phyloP scores from a whole-genome alignment of 2,113 vertebrate species.

The Hassar affinis region DNA sequence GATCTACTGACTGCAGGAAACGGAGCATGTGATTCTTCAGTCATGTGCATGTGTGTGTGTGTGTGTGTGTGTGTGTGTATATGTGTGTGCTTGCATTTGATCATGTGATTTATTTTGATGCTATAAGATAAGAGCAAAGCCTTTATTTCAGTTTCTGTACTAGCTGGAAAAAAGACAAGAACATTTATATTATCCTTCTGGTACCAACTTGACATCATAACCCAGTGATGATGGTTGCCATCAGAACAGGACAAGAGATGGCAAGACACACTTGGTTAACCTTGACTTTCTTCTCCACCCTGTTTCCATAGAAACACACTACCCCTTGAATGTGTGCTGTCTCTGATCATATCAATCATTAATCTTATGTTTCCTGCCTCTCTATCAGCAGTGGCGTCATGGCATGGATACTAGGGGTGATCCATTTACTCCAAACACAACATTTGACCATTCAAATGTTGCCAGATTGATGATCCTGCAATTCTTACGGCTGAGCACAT shows the following conservation, averaged over 20 bases:
- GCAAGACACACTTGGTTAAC: slow-evolving; percentile 25
- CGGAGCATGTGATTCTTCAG: slow-evolving; percentile 76
- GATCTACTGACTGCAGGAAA: slow-evolving; percentile 66
- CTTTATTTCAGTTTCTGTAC: slow-evolving; percentile 57
- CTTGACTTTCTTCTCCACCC: slow-evolving; percentile 6
- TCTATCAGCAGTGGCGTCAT: slow-evolving; percentile 25
- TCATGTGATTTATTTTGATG: slow-evolving; percentile 64
- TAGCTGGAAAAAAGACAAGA: slow-evolving; percentile 29
- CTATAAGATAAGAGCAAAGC: slow-evolving; percentile 53
- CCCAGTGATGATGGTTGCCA: slow-evolving; percentile 51
- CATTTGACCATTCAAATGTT: not conserved
- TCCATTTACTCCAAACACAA: slow-evolving; percentile 6
- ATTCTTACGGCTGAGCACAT: not conserved
- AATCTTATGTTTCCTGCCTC: slow-evolving; percentile 31
- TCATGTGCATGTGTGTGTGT: slow-evolving; percentile 56
- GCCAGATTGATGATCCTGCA: not conserved
- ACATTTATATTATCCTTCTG: slow-evolving; percentile 53
- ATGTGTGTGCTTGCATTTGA: slow-evolving; percentile 18
- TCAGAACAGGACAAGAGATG: slow-evolving; percentile 19
- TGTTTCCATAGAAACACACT: slow-evolving; percentile 58
- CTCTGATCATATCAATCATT: slow-evolving; percentile 53
- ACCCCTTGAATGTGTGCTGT: slow-evolving; percentile 38
- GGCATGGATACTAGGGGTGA: not conserved
- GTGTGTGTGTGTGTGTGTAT: not conserved
- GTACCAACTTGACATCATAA: not conserved